Conservation (phyloP, 2,113 vertebrate genomes). For the Bubo scandiacus region DNA sequence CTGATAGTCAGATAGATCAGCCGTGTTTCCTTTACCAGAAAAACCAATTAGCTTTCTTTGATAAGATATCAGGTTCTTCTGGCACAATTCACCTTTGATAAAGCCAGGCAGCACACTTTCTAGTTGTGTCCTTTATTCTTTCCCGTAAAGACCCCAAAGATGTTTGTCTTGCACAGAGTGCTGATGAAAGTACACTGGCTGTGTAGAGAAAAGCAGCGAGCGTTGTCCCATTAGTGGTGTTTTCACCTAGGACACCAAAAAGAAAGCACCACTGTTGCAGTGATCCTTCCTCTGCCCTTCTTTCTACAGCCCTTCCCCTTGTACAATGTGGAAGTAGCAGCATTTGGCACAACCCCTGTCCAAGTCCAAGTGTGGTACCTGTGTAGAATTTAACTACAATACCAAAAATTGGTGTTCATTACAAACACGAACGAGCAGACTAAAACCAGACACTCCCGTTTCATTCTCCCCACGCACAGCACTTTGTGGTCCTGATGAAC, state of each 20-base stretch:
- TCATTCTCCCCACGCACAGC: neutral
- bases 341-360: neutral
- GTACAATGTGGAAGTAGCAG: neutral
- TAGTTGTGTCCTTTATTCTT: neutral
- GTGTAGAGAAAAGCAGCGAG: neutral
- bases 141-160: neutral
- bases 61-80: slow-evolving; percentile 48
- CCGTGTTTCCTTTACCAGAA: neutral
- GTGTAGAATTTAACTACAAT: neutral
- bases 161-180: neutral
- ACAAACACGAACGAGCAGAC: neutral
- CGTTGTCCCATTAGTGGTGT: rapidly evolving
- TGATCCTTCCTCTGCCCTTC: neutral
- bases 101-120: neutral
- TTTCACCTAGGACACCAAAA: neutral
- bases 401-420: neutral
- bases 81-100: slow-evolving; percentile 48
- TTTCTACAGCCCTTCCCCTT: neutral
- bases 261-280: rapidly evolving
- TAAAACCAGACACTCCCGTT: neutral
- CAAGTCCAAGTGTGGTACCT: neutral
- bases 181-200: neutral
- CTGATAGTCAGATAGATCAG: slow-evolving; percentile 12
- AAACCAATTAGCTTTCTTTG: slow-evolving; percentile 50
- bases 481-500: neutral